Conservation (phyloP, 2,888 invertebrate species). For the Tetheella fluctuosa region DNA sequence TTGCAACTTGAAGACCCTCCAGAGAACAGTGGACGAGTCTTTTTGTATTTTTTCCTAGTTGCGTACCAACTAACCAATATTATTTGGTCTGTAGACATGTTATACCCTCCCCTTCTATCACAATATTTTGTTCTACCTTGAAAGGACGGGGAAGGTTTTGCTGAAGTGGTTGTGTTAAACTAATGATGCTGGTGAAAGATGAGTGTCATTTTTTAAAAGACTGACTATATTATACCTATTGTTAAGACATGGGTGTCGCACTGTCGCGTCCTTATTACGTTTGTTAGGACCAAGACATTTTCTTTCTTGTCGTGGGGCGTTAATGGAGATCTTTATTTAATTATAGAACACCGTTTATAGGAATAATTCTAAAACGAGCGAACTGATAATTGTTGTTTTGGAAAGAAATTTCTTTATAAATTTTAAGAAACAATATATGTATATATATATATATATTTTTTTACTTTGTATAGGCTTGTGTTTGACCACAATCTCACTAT, state of each 20-base stretch:
- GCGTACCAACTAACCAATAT: conserved; percentile 30
- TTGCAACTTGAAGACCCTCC: conserved; percentile 47
- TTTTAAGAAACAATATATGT: too few species aligned
- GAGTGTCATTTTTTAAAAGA: conserved; percentile 60
- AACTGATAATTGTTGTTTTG: too few species aligned
- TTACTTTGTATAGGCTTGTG: too few species aligned
- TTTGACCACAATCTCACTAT: too few species aligned
- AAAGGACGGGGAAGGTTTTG: conserved; percentile 30
- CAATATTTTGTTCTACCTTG: neutral
- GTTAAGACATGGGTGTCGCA: neutral
- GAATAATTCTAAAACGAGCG: too few species aligned
- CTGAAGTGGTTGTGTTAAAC: conserved; percentile 48
- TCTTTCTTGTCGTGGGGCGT: neutral
- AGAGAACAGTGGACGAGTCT: conserved; percentile 43
- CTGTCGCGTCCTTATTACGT: neutral
- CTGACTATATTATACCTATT: conserved; percentile 31
- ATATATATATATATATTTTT: too few species aligned
- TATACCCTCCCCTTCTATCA: neutral
- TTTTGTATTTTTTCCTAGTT: conserved; percentile 48
- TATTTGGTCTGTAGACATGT: neutral
- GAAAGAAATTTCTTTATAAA: too few species aligned
- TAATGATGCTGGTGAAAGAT: conserved; percentile 65
- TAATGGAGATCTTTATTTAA: neutral
- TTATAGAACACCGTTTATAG: too few species aligned
- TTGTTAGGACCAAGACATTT: neutral